Percentiles rank a stretch among this genome's conserved stretches.
These are phyloP conservation scores for Amblyopsis hoosieri DNA, from an alignment of 2,797 vertebrate species.

Conservation along the genomic window DNA sequence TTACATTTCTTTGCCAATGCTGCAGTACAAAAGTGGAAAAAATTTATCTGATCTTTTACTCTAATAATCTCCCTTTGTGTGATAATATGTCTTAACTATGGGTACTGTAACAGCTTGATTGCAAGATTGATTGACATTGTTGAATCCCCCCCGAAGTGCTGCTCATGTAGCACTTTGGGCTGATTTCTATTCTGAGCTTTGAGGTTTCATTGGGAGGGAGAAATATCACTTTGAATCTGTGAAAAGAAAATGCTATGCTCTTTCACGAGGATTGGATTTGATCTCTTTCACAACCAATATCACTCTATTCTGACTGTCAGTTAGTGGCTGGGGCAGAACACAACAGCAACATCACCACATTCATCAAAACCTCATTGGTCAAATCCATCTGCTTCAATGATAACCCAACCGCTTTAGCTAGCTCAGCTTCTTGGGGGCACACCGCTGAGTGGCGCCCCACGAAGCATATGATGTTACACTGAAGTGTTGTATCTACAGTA, in stretches of 20 bases:
- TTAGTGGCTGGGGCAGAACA: slow-evolving; percentile 41
- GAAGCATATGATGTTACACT: too few relatives aligned
- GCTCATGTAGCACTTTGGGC: slow-evolving; percentile 56
- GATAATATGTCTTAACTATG: slow-evolving; percentile 60
- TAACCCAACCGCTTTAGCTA: too few relatives aligned
- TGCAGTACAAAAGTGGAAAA: slow-evolving; percentile 51
- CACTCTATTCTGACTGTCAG: slow-evolving; percentile 55
- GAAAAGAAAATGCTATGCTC: slow-evolving; percentile 47
- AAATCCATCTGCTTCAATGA: slow-evolving; percentile 16
- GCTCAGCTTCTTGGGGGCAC: too few relatives aligned
- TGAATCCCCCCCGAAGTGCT: slow-evolving; percentile 57
- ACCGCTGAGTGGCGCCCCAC: too few relatives aligned
- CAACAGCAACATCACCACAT: slow-evolving; percentile 35
- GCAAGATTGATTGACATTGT: slow-evolving; percentile 45
- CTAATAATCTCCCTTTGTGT: slow-evolving; percentile 55
- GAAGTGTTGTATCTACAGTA: too few relatives aligned
- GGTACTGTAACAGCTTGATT: slow-evolving; percentile 12
- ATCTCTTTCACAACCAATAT: slow-evolving; percentile 50
- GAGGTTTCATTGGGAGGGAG: slow-evolving; percentile 55
- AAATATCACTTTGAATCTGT: slow-evolving; percentile 54
- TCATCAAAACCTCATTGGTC: slow-evolving; percentile 54
- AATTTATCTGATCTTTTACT: slow-evolving; percentile 30
- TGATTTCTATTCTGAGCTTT: slow-evolving; percentile 55
- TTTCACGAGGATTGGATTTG: slow-evolving; percentile 54
- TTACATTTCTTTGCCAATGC: slow-evolving; percentile 46